A percentile compares a stretch with the other conserved stretches of the same genome.
These are phyloP conservation scores for Erebia aethiops DNA, from an alignment of 2,888 invertebrate genomes.

Conservation along the genomic window DNA sequence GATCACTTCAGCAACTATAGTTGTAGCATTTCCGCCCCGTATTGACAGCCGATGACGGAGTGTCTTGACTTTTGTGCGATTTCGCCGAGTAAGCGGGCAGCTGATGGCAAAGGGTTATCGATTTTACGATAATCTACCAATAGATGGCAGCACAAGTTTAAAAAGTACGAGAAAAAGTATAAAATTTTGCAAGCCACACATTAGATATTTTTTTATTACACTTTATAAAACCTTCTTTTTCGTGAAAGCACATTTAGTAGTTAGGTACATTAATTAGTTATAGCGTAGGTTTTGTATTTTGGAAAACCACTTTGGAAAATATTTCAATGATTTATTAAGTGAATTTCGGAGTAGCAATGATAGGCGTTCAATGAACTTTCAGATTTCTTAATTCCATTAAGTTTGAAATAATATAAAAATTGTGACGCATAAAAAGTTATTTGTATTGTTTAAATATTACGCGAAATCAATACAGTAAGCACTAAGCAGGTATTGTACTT, in stretches of 20 bases:
- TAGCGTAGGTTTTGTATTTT: too few relatives aligned
- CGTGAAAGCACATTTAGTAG: too few relatives aligned
- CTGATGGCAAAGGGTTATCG: conserved; percentile 48
- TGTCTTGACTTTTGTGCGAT: conserved; percentile 54
- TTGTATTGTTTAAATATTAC: background rate
- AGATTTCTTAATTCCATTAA: too few relatives aligned
- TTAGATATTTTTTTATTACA: too few relatives aligned
- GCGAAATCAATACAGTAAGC: background rate
- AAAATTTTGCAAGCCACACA: background rate
- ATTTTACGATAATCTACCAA: conserved; percentile 24
- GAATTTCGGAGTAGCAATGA: too few relatives aligned
- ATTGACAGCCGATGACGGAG: conserved; percentile 71
- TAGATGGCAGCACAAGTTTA: conserved; percentile 49
- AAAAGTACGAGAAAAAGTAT: background rate
- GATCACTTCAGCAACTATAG: conserved; percentile 49
- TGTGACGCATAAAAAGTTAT: background rate
- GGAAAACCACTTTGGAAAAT: too few relatives aligned
- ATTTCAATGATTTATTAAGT: too few relatives aligned
- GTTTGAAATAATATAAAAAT: too few relatives aligned
- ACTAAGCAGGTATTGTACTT: background rate
- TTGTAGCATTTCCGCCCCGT: conserved; percentile 54
- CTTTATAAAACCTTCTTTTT: too few relatives aligned
- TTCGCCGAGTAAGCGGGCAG: conserved; percentile 60
- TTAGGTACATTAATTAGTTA: too few relatives aligned
- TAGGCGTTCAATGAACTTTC: too few relatives aligned